A percentile compares a stretch with the other conserved stretches of the same genome.
phyloP scores from a whole-genome alignment of 2,113 vertebrate species.

The Blennius ocellaris region DNA sequence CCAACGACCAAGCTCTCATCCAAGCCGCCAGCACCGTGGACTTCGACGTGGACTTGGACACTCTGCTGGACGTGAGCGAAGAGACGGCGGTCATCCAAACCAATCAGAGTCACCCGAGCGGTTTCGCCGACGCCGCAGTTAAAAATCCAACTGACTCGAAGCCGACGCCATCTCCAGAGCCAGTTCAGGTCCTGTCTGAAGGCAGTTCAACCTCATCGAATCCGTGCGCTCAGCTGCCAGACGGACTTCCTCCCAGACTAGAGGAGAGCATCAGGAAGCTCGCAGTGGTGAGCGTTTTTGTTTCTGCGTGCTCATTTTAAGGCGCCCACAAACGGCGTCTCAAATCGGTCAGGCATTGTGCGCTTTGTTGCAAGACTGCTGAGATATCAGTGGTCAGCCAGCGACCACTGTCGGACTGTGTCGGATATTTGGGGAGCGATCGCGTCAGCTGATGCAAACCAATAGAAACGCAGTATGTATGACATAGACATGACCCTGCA shows the following conservation, averaged over 20 bases:
- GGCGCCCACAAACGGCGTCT: no score
- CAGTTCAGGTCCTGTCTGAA: conserved; percentile 14
- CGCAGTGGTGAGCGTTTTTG: conserved; percentile 81
- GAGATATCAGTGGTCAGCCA: no score
- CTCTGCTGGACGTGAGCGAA: conserved; percentile 82
- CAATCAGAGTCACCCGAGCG: background rate
- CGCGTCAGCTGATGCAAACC: no score
- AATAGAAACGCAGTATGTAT: no score
- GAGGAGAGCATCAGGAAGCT: conserved; percentile 88
- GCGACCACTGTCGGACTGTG: no score
- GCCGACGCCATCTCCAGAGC: conserved; percentile 14
- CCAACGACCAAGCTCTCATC: conserved; percentile 87
- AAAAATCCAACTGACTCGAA: background rate
- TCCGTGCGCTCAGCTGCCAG: conserved; percentile 76
- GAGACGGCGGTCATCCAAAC: conserved; percentile 3
- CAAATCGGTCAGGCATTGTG: no score
- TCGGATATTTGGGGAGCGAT: no score
- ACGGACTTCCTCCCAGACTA: conserved; percentile 86
- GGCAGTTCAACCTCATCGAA: background rate
- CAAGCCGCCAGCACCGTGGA: conserved; percentile 89
- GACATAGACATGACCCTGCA: no score
- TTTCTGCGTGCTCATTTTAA: background rate
- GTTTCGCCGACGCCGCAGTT: background rate
- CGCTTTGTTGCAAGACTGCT: no score
- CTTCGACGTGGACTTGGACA: conserved; percentile 89